Percentiles rank a stretch among this genome's conserved stretches.
Evolutionary conservation across 2,113 vertebrate species (phyloP).

Genomic region (Corvus hawaiiensis): DNA sequence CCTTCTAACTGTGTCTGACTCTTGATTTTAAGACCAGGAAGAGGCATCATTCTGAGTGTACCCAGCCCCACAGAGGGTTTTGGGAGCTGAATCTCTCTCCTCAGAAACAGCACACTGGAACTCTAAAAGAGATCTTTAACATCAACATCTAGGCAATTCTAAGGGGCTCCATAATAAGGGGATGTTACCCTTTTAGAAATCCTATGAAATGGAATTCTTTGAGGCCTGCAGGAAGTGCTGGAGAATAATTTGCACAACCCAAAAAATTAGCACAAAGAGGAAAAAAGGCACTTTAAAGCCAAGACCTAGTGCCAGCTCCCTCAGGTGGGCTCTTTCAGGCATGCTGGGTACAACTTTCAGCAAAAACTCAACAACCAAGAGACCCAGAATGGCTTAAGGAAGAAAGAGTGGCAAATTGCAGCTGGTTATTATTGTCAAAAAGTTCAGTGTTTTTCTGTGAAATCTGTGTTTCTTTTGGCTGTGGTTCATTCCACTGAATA

Average conservation of each 20-base stretch:
- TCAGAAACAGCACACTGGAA: not conserved
- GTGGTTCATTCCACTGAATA: not conserved
- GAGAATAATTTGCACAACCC: not conserved
- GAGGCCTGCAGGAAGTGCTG: not conserved
- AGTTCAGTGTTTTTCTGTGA: slow-evolving; percentile 3
- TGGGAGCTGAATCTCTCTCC: not conserved
- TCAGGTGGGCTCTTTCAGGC: not conserved
- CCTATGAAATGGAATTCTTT: not conserved
- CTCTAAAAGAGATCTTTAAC: not conserved
- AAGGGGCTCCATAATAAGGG: not conserved
- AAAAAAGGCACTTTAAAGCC: not conserved
- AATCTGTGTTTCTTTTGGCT: slow-evolving; percentile 8
- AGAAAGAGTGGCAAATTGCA: not conserved
- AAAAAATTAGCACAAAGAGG: not conserved
- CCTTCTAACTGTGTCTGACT: too few species aligned
- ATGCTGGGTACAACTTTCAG: not conserved
- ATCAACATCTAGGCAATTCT: not conserved
- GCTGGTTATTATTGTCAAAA: not conserved
- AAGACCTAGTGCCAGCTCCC: not conserved
- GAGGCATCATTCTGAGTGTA: not conserved
- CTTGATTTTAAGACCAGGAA: too few species aligned
- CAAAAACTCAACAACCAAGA: not conserved
- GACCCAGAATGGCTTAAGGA: not conserved
- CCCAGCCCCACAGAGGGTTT: not conserved
- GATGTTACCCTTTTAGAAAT: not conserved